A percentile compares a stretch with the other conserved stretches of the same genome.
Conservation (phyloP, 2,888 invertebrate genomes). For the Eupithecia abbreviata region DNA sequence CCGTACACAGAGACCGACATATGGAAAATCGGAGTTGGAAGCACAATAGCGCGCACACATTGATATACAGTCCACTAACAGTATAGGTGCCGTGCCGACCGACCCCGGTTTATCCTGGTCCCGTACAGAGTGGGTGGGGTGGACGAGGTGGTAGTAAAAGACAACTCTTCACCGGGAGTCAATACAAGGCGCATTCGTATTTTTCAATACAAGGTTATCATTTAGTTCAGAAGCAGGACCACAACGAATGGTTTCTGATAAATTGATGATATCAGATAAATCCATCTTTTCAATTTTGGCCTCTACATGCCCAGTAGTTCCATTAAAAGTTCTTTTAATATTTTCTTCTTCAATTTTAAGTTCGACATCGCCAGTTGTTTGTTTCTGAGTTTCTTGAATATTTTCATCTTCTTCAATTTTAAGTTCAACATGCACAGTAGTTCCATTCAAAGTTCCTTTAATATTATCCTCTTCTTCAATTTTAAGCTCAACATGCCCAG, state of each 20-base stretch:
- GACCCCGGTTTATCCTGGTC: too few species aligned
- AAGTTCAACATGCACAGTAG: constrained; percentile 12
- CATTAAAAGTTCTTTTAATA: constrained; percentile 32
- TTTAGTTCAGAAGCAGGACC: not conserved
- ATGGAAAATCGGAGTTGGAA: too few species aligned
- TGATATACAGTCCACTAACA: too few species aligned
- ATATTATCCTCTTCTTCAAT: constrained; percentile 32
- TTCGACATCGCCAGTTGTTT: constrained; percentile 7
- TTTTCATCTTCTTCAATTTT: constrained; percentile 19
- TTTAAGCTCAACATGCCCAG: constrained; percentile 15
- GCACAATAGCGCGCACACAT: too few species aligned
- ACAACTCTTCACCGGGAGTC: too few species aligned
- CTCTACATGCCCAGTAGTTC: not conserved
- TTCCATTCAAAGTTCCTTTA: constrained; percentile 27
- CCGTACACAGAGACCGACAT: too few species aligned
- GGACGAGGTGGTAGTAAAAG: too few species aligned
- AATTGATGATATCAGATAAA: not conserved
- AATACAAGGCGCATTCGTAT: not conserved
- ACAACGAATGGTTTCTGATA: not conserved
- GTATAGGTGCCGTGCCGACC: too few species aligned
- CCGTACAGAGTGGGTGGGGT: too few species aligned
- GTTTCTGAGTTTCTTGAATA: constrained; percentile 32
- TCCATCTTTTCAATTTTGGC: constrained; percentile 26
- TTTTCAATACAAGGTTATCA: too few species aligned
- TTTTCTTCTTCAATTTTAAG: constrained; percentile 29